Conservation (phyloP, 2,113 vertebrate species). For the Ia io region DNA sequence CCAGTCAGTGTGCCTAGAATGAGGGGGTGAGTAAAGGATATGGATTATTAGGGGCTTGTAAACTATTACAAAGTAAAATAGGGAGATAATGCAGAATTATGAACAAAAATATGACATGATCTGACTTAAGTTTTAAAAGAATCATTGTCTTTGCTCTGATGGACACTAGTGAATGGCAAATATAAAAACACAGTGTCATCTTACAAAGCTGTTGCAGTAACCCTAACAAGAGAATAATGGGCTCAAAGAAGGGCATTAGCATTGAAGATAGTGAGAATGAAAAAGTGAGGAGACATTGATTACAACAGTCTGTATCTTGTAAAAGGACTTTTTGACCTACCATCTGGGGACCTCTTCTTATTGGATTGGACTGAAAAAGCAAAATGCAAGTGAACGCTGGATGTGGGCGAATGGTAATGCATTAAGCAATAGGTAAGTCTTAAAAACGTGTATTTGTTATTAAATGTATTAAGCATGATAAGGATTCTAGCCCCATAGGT, state of each 20-base stretch:
- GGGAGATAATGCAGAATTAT: background rate
- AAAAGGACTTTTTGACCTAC: conserved; percentile 6
- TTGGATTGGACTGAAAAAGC: conserved; percentile 57
- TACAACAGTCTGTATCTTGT: background rate
- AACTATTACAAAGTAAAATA: background rate
- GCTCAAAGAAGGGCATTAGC: background rate
- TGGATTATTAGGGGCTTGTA: background rate
- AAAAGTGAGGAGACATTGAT: background rate
- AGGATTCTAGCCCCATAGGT: background rate
- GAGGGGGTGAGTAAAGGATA: background rate
- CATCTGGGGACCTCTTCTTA: background rate
- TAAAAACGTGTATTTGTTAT: background rate
- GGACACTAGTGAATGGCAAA: background rate
- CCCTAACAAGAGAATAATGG: background rate
- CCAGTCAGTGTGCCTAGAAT: background rate
- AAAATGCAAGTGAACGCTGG: background rate
- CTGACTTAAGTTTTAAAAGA: background rate
- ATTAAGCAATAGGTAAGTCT: conserved; percentile 11
- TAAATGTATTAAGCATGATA: background rate
- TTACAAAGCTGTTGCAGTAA: background rate
- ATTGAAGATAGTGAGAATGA: background rate
- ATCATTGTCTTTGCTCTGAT: background rate
- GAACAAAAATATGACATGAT: background rate
- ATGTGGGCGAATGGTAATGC: background rate
- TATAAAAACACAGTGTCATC: background rate